phyloP scores from a whole-genome alignment of 2,113 vertebrate genomes.

The Bubo scandiacus region DNA sequence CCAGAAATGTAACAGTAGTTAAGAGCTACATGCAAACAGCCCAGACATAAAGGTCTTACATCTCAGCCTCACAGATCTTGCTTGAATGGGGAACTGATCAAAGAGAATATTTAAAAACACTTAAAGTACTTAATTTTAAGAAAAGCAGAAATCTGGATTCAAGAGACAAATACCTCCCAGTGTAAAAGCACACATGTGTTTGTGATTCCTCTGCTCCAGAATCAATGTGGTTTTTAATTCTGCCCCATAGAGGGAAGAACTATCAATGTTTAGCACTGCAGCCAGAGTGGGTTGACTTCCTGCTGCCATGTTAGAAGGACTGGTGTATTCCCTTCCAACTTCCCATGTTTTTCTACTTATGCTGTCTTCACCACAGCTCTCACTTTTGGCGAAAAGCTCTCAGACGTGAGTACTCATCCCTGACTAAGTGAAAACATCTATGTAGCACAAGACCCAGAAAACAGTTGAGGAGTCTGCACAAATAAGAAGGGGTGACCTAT shows the following conservation, averaged over 20 bases:
- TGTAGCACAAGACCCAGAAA: not conserved
- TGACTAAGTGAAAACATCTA: not conserved
- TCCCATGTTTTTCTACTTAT: not conserved
- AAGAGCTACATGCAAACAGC: not conserved
- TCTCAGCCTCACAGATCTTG: not conserved
- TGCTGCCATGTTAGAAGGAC: not conserved
- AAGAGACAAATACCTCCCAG: not conserved
- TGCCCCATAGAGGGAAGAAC: fast-evolving
- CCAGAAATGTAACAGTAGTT: not conserved
- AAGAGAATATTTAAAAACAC: not conserved
- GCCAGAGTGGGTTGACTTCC: not conserved
- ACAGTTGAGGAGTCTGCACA: not conserved
- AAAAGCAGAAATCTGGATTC: not conserved
- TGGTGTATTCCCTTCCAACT: not conserved
- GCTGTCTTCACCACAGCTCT: not conserved
- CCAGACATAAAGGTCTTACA: not conserved
- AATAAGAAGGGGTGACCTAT: not conserved
- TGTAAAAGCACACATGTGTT: not conserved
- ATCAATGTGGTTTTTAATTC: not conserved
- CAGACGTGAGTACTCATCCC: not conserved
- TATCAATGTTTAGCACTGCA: fast-evolving
- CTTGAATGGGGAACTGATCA: not conserved
- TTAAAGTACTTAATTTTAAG: not conserved
- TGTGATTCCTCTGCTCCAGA: not conserved
- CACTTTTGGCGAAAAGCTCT: not conserved